Conservation (phyloP, 2,888 invertebrate species). For the Rutpela maculata region DNA sequence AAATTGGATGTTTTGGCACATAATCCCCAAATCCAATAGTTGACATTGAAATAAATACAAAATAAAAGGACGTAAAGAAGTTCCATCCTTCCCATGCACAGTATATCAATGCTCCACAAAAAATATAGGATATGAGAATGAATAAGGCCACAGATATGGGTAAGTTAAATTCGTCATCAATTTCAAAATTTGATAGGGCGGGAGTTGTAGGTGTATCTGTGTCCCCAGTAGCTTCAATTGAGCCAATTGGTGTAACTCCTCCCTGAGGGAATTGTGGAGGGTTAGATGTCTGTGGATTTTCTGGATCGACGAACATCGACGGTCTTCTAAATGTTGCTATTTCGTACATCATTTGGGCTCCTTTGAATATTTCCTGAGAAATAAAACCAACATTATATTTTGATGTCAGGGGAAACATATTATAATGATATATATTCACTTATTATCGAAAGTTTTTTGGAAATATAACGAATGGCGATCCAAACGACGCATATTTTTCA, state of each 20-base stretch:
- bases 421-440: too few relatives aligned
- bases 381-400: conserved; percentile 26
- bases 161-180: conserved; percentile 95
- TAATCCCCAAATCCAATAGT: conserved; percentile 98
- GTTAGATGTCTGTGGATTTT: conserved; percentile 40
- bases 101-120: conserved; percentile 89
- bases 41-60: conserved; percentile 97
- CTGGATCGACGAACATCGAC: conserved; percentile 71
- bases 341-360: conserved; percentile 88
- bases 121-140: conserved; percentile 89
- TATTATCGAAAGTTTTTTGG: too few relatives aligned
- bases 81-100: conserved; percentile 88
- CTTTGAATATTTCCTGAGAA: conserved; percentile 88
- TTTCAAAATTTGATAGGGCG: conserved; percentile 85
- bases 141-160: conserved; percentile 92
- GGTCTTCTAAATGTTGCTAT: conserved; percentile 85
- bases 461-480: too few relatives aligned
- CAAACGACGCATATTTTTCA: too few relatives aligned
- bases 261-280: conserved; percentile 17
- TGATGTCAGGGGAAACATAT: too few relatives aligned
- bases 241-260: conserved; percentile 14
- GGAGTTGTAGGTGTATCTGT: conserved; percentile 84
- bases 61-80: conserved; percentile 96
- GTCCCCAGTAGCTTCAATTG: conserved; percentile 47
- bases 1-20: conserved; percentile 86